Base-by-base conservation (phyloP, 2,797 vertebrate species). In the Xerus rutilus region DNA sequence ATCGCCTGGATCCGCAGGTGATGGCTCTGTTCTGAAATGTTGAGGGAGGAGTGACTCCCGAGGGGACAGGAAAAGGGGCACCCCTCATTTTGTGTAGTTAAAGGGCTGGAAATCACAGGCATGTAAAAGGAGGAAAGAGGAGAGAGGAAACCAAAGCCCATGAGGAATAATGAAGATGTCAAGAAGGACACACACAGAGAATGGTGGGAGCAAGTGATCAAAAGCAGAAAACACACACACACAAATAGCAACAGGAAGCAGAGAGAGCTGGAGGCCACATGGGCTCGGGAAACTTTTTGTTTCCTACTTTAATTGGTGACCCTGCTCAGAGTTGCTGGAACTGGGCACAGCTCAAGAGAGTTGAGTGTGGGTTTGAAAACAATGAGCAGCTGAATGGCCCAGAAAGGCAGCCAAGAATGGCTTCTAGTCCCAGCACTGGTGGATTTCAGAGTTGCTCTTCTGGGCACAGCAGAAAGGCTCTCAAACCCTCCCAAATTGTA, bases 281-380 rank as follows among this genome's bases (percentile, higher is more conserved):
- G 86, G 85, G 96, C 87, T 88, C 96, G 90, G 97, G 96, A 92
- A 95, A 96, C 70, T 62, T 95, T 98, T 96, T 98, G 96, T 97
- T 90, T 93, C 87, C 79, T 30, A 8, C 92, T 97, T 97, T 97
- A 97, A 98, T 97, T 97, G 97, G 95, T 96, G 96, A 97, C 96
- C 96, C 96, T 32, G 84, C 94, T 96, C 95, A 25, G 84, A 94
- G 95, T 39, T 83, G 94, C 84, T 96, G 82, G 93, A 96, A 92
- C 35, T 54, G 77, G 96, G 97, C 96, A 93, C 94, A 52, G 79
- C 95, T 91, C 88, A 87, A 94, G 96, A 96, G 79, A 94, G 85
- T 92, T 5, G 49, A 95, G 94, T 89, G 96, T 54, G 39, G 93
- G 83, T 73, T 14, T 25, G 47, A n/a, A 74, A 59, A 96, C 91